Evolutionary conservation across 2,113 vertebrate species (phyloP).

Genomic region (Setophaga kirtlandii): DNA sequence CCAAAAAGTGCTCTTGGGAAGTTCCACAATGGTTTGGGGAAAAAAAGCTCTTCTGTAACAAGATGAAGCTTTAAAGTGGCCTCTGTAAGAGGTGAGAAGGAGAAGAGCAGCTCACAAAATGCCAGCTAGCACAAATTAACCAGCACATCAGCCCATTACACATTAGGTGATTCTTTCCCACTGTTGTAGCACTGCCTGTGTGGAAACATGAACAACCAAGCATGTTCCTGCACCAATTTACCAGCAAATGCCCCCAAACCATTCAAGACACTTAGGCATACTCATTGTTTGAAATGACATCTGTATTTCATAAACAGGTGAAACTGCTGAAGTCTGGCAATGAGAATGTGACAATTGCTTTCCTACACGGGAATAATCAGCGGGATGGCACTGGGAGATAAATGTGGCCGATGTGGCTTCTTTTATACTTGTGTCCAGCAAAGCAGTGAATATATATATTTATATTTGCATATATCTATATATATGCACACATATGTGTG

Average conservation of each 20-base stretch:
- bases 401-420: not conserved
- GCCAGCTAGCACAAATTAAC: not conserved
- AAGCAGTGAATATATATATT: not conserved
- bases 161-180: not conserved
- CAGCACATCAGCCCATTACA: not conserved
- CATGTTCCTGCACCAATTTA: not conserved
- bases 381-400: not conserved
- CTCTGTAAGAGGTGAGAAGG: not conserved
- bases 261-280: fast-evolving
- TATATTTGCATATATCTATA: not conserved
- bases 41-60: not conserved
- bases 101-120: not conserved
- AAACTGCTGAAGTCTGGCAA: not conserved
- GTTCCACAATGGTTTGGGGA: not conserved
- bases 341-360: not conserved
- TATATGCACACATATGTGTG: not conserved
- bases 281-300: not conserved
- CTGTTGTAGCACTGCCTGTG: not conserved
- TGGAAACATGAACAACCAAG: not conserved
- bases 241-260: not conserved
- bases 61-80: not conserved
- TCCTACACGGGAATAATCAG: not conserved
- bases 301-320: not conserved
- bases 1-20: constrained; percentile 21
- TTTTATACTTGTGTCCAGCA: not conserved